Evolutionary conservation across 2,797 vertebrate species (phyloP), one percentile per base, ranked within the genome.

Genomic region (Mus spretus): DNA sequence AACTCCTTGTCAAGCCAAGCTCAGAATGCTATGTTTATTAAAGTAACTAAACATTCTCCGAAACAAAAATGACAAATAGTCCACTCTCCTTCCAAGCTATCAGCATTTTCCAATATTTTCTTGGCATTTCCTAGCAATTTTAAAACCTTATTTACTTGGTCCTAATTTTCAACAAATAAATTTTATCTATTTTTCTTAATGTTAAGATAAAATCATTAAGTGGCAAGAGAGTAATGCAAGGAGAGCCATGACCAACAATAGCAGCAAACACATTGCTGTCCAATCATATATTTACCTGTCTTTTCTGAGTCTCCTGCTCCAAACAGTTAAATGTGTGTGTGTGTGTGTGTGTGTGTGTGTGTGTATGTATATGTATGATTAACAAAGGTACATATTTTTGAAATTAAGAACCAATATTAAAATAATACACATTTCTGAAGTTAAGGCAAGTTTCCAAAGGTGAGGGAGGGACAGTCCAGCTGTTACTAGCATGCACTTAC

Each of bases 331-430:
- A 44, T 44, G 44, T 44, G 2, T 9, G n/a, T n/a, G n/a, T n/a
- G n/a, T n/a, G n/a, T n/a, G n/a, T n/a, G n/a, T n/a, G n/a, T n/a
- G n/a, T n/a, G n/a, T 44, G 44, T 44, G 2, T 9, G n/a, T n/a
- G n/a, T n/a, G n/a, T n/a, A n/a, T n/a, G n/a, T 67, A 34, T 57
- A 19, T 20, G 57, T 17, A 47, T 82, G 47, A 47, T 47, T 47
- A 47, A 63, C 79, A 95, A 59, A 92, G 93, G 34, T 10, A 95
- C 24, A 67, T 40, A 74, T 13, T 61, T 50, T 90, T 94, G 26
- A 94, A 92, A 93, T 65, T 89, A 95, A 78, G 70, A 96, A 93
- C 17, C 94, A 94, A 89, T 84, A 92, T 55, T 94, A 93, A 97
- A 96, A 86, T 77, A 96, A 80, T 57, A 95, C 50, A 95, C 93